These are phyloP conservation scores for Corythoichthys haematopterus DNA, from an alignment of 2,113 vertebrate species.

Conservation along the genomic window DNA sequence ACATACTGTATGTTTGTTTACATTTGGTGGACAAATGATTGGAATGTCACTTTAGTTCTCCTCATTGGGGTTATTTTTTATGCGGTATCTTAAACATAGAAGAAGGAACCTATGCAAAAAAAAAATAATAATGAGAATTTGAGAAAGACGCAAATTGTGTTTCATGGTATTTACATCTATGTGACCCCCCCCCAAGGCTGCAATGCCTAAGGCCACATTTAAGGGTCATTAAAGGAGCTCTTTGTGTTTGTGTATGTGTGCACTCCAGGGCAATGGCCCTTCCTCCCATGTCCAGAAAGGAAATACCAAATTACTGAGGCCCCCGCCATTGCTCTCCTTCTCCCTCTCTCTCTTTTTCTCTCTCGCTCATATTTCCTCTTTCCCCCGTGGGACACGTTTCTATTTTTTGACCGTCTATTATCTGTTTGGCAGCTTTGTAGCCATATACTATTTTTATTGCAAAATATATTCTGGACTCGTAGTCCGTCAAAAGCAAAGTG, in stretches of 20 bases:
- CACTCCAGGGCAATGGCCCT: constrained; percentile 52
- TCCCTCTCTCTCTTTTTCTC: constrained; percentile 11
- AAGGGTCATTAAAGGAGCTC: constrained; percentile 52
- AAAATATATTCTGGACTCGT: neutral
- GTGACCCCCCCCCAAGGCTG: neutral
- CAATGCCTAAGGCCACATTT: constrained; percentile 45
- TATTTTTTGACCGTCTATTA: constrained; percentile 3
- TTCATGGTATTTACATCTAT: neutral
- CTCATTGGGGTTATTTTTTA: no score
- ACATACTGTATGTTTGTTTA: neutral
- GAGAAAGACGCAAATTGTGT: no score
- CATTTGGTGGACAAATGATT: neutral
- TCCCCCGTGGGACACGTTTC: neutral
- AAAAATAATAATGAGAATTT: no score
- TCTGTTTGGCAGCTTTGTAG: constrained; percentile 7
- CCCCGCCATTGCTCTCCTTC: constrained; percentile 30
- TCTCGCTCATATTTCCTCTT: neutral
- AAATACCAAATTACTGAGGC: constrained; percentile 73
- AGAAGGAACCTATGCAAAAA: no score
- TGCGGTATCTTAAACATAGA: no score
- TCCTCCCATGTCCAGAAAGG: constrained; percentile 62
- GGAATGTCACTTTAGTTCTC: no score
- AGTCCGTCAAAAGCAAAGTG: neutral
- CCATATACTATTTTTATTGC: neutral
- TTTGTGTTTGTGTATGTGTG: constrained; percentile 33